Evolutionary conservation across 2,113 vertebrate species (phyloP).

Genomic region (Tichodroma muraria): DNA sequence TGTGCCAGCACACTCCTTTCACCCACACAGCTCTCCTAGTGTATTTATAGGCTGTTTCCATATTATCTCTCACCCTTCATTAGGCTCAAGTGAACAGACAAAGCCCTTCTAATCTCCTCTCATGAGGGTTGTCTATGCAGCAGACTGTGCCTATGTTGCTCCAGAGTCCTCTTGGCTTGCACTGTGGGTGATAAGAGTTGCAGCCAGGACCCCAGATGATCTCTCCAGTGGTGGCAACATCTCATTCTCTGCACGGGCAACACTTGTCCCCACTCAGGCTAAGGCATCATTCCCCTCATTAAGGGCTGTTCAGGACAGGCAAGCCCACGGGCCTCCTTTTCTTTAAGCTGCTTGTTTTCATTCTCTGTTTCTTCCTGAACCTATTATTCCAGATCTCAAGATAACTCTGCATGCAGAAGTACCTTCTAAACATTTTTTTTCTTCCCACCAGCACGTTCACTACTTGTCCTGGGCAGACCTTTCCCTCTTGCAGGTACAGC

Average conservation of each 20-base stretch:
- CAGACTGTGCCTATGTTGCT: background rate
- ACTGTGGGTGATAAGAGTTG: background rate
- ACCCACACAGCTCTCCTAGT: background rate
- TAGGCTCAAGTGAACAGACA: background rate
- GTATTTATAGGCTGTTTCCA: background rate
- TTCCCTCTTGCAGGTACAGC: background rate
- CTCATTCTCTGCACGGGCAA: background rate
- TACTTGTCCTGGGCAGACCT: background rate
- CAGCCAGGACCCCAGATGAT: background rate
- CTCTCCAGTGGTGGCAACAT: background rate
- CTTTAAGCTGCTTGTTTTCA: background rate
- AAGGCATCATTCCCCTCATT: background rate
- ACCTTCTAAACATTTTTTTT: background rate
- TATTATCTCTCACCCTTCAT: background rate
- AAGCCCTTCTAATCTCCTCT: background rate
- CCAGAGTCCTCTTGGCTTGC: background rate
- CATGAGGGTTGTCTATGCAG: background rate
- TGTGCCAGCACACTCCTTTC: background rate
- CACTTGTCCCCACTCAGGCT: too few relatives aligned
- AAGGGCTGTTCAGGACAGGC: background rate
- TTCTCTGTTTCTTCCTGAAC: background rate
- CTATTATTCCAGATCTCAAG: background rate
- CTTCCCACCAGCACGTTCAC: rapidly evolving
- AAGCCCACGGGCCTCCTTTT: background rate
- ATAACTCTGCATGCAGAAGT: background rate